Evolutionary conservation across 92 coral and sea anemone genomes (phyloP).

Genomic region (Siderastrea radians): DNA sequence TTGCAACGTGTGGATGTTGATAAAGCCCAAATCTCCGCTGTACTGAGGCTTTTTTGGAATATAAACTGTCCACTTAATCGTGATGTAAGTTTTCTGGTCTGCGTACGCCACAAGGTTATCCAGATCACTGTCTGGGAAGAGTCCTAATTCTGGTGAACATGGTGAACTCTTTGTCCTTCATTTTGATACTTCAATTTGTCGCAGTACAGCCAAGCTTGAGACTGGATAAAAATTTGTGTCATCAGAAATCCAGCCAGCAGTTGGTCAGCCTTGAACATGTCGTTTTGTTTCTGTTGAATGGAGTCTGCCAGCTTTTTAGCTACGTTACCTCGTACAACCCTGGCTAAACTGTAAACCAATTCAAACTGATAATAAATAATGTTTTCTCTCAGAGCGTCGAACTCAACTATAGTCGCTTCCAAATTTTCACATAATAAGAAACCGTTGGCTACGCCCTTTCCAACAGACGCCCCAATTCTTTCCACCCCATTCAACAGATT

Average conservation of each 20-base stretch:
- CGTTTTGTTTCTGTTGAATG: constrained; percentile 25
- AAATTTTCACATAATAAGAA: constrained; percentile 57
- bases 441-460: constrained; percentile 35
- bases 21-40: constrained; percentile 56
- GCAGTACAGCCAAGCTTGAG: constrained; percentile 63
- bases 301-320: constrained; percentile 63
- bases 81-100: constrained; percentile 42
- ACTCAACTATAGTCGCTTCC: constrained; percentile 74
- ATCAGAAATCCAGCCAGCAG: constrained; percentile 58
- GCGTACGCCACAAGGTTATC: constrained; percentile 59
- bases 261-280: constrained; percentile 39
- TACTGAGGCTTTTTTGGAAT: constrained; percentile 67
- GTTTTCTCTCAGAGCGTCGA: constrained; percentile 61
- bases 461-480: constrained; percentile 29
- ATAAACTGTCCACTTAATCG: constrained; percentile 53
- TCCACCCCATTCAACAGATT: constrained; percentile 50
- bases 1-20: constrained; percentile 40
- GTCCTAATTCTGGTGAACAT: constrained; percentile 57
- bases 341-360: constrained; percentile 58
- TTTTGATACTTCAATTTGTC: constrained; percentile 58
- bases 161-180: constrained; percentile 44
- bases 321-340: constrained; percentile 61
- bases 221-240: constrained; percentile 58
- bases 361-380: constrained; percentile 76
- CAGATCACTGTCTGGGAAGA: constrained; percentile 54